Evolutionary conservation across 2,797 vertebrate species (phyloP).

Genomic region (Mormyrus hasselquistii): DNA sequence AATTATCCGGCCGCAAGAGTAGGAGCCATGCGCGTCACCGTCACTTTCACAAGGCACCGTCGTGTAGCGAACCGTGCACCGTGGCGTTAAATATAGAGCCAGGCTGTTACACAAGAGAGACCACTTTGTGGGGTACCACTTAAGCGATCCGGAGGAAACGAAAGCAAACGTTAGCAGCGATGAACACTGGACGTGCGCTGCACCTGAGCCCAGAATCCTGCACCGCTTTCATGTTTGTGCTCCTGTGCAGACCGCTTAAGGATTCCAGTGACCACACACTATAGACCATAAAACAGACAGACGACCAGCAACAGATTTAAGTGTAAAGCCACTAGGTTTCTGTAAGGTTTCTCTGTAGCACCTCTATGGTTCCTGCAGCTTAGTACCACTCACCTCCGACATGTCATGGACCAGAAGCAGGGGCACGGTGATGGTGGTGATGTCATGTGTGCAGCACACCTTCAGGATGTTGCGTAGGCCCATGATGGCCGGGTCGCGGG

Average conservation of each 20-base stretch:
- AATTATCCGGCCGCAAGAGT: conserved; percentile 12
- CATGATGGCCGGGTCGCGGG: conserved; percentile 94
- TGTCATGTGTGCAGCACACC: conserved; percentile 92
- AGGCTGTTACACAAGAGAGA: background rate
- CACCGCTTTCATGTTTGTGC: background rate
- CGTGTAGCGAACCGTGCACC: background rate
- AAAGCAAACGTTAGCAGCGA: background rate
- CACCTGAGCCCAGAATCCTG: background rate
- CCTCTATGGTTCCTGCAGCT: background rate
- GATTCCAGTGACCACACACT: background rate
- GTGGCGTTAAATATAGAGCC: background rate
- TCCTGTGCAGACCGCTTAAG: background rate
- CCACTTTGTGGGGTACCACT: background rate
- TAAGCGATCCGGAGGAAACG: background rate
- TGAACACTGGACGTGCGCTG: background rate
- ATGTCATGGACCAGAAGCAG: conserved; percentile 92
- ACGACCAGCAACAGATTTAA: background rate
- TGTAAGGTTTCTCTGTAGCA: background rate
- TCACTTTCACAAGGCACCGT: background rate
- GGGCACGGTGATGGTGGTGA: conserved; percentile 90
- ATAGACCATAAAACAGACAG: background rate
- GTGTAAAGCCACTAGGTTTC: background rate
- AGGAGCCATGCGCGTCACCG: background rate
- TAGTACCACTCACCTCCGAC: conserved; percentile 79
- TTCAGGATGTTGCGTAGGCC: conserved; percentile 97